These are phyloP conservation scores for Amblyopsis rosae DNA, from an alignment of 2,113 vertebrate species.

Conservation along the genomic window DNA sequence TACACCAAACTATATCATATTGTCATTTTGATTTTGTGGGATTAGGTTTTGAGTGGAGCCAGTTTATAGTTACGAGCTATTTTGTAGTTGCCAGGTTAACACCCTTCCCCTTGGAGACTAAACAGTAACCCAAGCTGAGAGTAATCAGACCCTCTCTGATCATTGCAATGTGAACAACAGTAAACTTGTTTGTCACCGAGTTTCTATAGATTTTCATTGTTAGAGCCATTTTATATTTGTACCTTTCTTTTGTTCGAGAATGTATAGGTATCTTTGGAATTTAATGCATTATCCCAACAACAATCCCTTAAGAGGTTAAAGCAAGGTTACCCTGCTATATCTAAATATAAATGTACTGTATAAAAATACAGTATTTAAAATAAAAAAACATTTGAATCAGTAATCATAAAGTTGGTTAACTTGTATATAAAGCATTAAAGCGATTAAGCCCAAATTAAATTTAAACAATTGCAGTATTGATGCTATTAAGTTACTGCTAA, in stretches of 20 bases:
- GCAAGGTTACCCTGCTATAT: neutral
- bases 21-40: constrained; percentile 33
- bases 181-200: constrained; percentile 15
- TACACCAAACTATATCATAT: constrained; percentile 9
- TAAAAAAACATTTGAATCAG: too few relatives aligned
- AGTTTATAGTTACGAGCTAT: constrained; percentile 29
- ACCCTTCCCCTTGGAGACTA: constrained; percentile 40
- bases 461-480: constrained; percentile 28
- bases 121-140: constrained; percentile 39
- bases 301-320: too few relatives aligned
- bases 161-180: constrained; percentile 35
- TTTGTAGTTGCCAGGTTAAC: constrained; percentile 48
- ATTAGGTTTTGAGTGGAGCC: constrained; percentile 37
- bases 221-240: constrained; percentile 13
- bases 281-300: too few relatives aligned
- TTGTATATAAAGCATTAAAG: too few relatives aligned
- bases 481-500: constrained; percentile 5
- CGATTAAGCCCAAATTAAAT: neutral
- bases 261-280: too few relatives aligned
- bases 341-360: too few relatives aligned
- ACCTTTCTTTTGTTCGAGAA: neutral
- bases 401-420: too few relatives aligned
- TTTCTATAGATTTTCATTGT: constrained; percentile 4
- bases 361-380: too few relatives aligned
- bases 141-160: constrained; percentile 48